Evolutionary conservation across 2,797 vertebrate genomes (phyloP).

Genomic region (Sternotherus odoratus): DNA sequence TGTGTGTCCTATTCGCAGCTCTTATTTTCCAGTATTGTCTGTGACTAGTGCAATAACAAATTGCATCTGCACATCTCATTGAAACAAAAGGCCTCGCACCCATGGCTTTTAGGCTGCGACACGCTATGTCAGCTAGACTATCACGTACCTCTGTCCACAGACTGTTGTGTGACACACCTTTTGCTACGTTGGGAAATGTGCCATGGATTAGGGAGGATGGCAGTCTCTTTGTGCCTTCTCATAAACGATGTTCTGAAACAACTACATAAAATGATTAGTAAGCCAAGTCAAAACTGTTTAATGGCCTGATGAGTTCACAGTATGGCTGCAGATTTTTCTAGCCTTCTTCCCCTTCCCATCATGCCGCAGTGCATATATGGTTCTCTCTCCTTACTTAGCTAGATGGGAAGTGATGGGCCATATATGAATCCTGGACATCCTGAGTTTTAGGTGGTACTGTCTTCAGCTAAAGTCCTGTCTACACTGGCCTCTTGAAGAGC

Average conservation of each 20-base stretch:
- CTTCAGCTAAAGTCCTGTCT: not conserved
- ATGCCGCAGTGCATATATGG: not conserved
- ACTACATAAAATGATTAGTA: not conserved
- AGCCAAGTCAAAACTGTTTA: not conserved
- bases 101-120: not conserved
- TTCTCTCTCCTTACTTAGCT: not conserved
- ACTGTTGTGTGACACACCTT: not conserved
- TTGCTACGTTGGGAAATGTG: not conserved
- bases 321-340: not conserved
- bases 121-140: not conserved
- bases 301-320: not conserved
- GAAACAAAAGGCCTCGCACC: not conserved
- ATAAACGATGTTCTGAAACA: not conserved
- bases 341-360: not conserved
- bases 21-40: not conserved
- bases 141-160: not conserved
- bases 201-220: not conserved
- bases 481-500: not conserved
- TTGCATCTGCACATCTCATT: not conserved
- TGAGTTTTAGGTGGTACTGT: accelerated
- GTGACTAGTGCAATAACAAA: not conserved
- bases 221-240: not conserved
- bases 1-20: not conserved
- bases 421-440: not conserved
- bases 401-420: not conserved